Evolutionary conservation across 2,797 vertebrate species (phyloP).

Genomic region (Schizopygopsis malacanthus): DNA sequence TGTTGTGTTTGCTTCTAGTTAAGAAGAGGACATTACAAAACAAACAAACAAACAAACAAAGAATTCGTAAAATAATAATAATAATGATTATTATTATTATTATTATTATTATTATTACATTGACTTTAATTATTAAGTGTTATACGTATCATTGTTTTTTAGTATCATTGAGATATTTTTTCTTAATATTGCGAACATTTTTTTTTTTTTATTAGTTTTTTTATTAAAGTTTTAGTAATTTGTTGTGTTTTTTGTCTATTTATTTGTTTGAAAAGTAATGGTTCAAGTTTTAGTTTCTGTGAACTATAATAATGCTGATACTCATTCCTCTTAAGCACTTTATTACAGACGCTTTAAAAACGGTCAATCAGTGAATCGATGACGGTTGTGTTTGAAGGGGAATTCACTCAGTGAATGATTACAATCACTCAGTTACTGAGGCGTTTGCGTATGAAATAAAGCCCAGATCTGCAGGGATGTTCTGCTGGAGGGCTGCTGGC

Average conservation of each 20-base stretch:
- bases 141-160: too few species aligned
- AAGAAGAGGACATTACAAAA: background rate
- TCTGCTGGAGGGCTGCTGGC: conserved; percentile 44
- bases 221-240: too few species aligned
- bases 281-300: background rate
- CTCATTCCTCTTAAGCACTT: background rate
- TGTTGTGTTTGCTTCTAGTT: background rate
- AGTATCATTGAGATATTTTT: background rate
- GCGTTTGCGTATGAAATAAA: conserved; percentile 41
- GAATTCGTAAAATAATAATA: too few species aligned
- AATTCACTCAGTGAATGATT: conserved; percentile 30
- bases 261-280: background rate
- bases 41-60: too few species aligned
- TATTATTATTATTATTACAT: too few species aligned
- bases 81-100: too few species aligned
- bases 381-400: background rate
- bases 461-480: conserved; percentile 21
- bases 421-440: conserved; percentile 32
- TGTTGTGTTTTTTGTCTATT: background rate
- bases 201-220: too few species aligned
- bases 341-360: background rate
- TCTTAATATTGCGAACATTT: background rate
- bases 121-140: too few species aligned
- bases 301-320: background rate
- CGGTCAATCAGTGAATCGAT: background rate